Percentiles rank a stretch among this genome's conserved stretches.
Conservation (phyloP, 2,113 vertebrate species). For the Myiagra hebetior region DNA sequence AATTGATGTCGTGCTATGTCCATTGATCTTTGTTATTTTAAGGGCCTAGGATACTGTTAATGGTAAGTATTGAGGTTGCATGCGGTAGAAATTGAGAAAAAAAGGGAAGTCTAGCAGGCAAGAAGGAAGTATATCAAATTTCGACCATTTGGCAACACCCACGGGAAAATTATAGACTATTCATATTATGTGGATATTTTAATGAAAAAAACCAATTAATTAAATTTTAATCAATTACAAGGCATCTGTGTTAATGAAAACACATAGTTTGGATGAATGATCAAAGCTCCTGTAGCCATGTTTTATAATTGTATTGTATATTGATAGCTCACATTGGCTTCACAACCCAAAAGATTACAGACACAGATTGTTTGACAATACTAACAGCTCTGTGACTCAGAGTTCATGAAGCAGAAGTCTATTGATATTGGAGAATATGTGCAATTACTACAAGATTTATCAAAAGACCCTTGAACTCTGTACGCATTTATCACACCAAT, state of each 20-base stretch:
- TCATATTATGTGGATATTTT: neutral
- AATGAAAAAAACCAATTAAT: neutral
- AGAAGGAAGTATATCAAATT: neutral
- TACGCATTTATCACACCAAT: neutral
- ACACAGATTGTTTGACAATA: neutral
- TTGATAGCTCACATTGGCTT: neutral
- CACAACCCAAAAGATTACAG: neutral
- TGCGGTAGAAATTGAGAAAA: neutral
- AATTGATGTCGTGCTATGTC: neutral
- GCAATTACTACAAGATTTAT: neutral
- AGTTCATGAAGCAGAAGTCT: neutral
- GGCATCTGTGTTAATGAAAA: neutral
- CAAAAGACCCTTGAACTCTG: neutral
- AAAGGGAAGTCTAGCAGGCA: neutral
- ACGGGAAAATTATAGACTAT: neutral
- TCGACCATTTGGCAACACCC: neutral
- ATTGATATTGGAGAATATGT: neutral
- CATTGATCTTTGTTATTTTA: neutral
- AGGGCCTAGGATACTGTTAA: neutral
- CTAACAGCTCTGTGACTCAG: neutral
- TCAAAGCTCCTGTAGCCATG: neutral
- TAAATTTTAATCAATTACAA: neutral
- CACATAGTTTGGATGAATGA: neutral
- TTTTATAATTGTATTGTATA: neutral
- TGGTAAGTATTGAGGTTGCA: fast-evolving